Evolutionary conservation across 1,140 invertebrate species (phyloP).

Genomic region (Triops longicaudatus): DNA sequence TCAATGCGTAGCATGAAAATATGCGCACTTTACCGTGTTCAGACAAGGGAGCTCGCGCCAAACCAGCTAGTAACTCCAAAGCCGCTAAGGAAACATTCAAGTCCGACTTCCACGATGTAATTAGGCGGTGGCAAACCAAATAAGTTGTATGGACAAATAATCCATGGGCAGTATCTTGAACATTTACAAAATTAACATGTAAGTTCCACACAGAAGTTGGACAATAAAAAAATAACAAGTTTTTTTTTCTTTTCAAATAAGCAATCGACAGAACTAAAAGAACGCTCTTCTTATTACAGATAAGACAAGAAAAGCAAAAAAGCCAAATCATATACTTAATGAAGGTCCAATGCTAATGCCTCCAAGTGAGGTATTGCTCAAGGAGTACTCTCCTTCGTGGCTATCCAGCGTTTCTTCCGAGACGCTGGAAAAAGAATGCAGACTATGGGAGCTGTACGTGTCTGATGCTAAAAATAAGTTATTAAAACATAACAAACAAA

Average conservation of each 20-base stretch:
- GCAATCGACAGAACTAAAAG: no score
- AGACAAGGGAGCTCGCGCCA: conserved; percentile 74
- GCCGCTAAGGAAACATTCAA: conserved; percentile 90
- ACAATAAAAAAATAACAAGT: no score
- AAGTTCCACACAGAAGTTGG: no score
- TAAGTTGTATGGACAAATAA: conserved; percentile 85
- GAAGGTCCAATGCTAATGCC: conserved; percentile 8
- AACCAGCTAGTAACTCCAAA: conserved; percentile 76
- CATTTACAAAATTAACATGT: background rate
- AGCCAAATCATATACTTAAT: conserved; percentile 15
- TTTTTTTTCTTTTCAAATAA: no score
- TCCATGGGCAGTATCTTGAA: conserved; percentile 68
- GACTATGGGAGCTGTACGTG: conserved; percentile 27
- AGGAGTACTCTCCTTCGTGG: conserved; percentile 13
- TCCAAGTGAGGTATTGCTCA: background rate
- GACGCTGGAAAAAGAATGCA: conserved; percentile 23
- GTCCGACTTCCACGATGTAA: conserved; percentile 92
- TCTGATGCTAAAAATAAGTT: conserved; percentile 42
- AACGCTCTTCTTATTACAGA: no score
- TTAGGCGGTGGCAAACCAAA: conserved; percentile 84
- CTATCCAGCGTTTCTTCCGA: conserved; percentile 23
- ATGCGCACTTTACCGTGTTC: conserved; percentile 59
- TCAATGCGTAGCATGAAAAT: conserved; percentile 17
- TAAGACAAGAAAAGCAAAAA: background rate
- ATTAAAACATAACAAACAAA: background rate